These are phyloP conservation scores for Ericerus pela DNA, from an alignment of 1,140 invertebrate genomes.

Conservation along the genomic window DNA sequence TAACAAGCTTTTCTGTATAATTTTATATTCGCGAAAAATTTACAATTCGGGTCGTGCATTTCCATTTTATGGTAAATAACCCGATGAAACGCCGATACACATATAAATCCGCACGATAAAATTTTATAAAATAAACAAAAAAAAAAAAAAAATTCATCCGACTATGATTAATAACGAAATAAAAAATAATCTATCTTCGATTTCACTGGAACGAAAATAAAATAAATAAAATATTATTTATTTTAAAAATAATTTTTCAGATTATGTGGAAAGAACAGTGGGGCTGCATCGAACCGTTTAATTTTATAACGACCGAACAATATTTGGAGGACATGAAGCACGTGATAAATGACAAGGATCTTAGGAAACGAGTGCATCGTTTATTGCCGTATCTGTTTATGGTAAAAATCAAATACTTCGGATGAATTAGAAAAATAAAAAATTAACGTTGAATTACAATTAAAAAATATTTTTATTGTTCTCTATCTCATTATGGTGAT, in stretches of 20 bases:
- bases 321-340: constrained; percentile 66
- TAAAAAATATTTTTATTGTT: background rate
- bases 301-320: constrained; percentile 60
- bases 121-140: background rate
- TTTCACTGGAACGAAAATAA: background rate
- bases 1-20: no score
- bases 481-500: background rate
- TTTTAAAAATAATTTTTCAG: constrained; percentile 31
- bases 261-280: constrained; percentile 65
- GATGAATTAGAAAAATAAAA: background rate
- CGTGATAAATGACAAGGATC: constrained; percentile 52
- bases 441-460: background rate
- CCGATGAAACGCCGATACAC: background rate
- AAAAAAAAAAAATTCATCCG: background rate
- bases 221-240: background rate
- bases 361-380: constrained; percentile 52
- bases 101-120: background rate
- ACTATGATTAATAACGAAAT: background rate
- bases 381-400: constrained; percentile 66
- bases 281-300: constrained; percentile 64
- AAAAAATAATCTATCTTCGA: background rate
- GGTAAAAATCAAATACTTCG: constrained; percentile 32
- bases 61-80: no score
- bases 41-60: no score
- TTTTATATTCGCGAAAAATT: no score